Evolutionary conservation across 2,888 invertebrate species (phyloP), one percentile per base, ranked within the genome.

Genomic region (Mechanitis messenoides): DNA sequence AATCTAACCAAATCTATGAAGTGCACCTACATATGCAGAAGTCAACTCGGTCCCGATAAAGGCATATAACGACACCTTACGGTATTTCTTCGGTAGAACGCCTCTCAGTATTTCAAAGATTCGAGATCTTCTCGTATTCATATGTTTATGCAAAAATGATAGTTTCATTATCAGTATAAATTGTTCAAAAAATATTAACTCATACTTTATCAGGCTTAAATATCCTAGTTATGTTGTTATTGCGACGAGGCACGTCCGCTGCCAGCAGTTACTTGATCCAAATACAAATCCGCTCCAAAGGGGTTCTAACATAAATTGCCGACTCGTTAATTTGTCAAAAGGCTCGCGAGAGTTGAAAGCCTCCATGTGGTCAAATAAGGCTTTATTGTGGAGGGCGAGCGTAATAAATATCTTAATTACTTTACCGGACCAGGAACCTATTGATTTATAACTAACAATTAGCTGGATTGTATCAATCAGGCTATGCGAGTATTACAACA

Each of bases 261-360:
- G 59, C 63, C 62, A 65, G 54, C 61, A 63, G 55, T 55, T 59
- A 56, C 61, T 20, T 31, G 60, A 58, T 46, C 56, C 53, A 64
- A 62, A 61, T 55, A 67, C 65, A 64, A 66, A 67, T 61, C 56
- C 53, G 20, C 33, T 42, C 38, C n/a, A 50, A 56, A 57, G 56
- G 47, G 63, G 55, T 59, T 42, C 7, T 9, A 33, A 47, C 53
- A 50, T 62, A 60, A 67, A 64, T 55, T 58, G 42, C 56, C 53
- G 59, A 53, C 62, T 63, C 67, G 68, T 69, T 70, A 68, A 70
- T 66, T 68, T 66, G 64, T 67, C 69, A 68, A 69, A 68, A 63
- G 45, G 7, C 45, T 46, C 56, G 9, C 47, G 47, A 56, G 60
- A 33, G n/a, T 53, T 33, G 45, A 47, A n/a, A 53, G 56, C 20